phyloP scores from a whole-genome alignment of 2,797 vertebrate genomes.

The Chloroceryle inda region DNA sequence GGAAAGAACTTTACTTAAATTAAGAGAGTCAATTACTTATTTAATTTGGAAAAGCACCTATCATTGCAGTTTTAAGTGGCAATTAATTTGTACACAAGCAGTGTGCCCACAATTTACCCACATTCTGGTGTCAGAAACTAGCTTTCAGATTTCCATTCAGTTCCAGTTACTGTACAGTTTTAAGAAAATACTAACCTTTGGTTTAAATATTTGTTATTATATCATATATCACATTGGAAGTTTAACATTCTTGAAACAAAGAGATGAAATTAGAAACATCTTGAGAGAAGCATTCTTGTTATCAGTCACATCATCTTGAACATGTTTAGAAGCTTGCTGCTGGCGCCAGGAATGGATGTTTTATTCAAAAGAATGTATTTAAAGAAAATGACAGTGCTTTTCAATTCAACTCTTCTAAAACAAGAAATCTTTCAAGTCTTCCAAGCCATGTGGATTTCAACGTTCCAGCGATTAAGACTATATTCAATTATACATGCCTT shows the following conservation, averaged over 20 bases:
- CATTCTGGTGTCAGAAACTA: constrained; percentile 44
- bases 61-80: neutral
- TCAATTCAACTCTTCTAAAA: constrained; percentile 74
- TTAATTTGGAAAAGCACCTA: neutral
- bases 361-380: constrained; percentile 83
- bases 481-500: constrained; percentile 71
- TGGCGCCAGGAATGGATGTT: constrained; percentile 80
- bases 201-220: constrained; percentile 53
- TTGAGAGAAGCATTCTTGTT: constrained; percentile 77
- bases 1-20: neutral
- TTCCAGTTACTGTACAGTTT: constrained; percentile 50
- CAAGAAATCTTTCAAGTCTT: constrained; percentile 73
- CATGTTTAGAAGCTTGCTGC: constrained; percentile 80
- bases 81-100: neutral
- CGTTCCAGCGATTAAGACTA: constrained; percentile 59
- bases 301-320: constrained; percentile 81
- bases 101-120: neutral
- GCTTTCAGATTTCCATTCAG: constrained; percentile 36
- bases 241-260: constrained; percentile 71
- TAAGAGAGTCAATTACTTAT: neutral
- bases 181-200: constrained; percentile 60
- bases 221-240: constrained; percentile 67
- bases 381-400: constrained; percentile 80
- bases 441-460: constrained; percentile 48
- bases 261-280: constrained; percentile 80